Evolutionary conservation across 2,113 vertebrate species (phyloP), one percentile per base, ranked within the genome.

Genomic region (Malurus elegans): DNA sequence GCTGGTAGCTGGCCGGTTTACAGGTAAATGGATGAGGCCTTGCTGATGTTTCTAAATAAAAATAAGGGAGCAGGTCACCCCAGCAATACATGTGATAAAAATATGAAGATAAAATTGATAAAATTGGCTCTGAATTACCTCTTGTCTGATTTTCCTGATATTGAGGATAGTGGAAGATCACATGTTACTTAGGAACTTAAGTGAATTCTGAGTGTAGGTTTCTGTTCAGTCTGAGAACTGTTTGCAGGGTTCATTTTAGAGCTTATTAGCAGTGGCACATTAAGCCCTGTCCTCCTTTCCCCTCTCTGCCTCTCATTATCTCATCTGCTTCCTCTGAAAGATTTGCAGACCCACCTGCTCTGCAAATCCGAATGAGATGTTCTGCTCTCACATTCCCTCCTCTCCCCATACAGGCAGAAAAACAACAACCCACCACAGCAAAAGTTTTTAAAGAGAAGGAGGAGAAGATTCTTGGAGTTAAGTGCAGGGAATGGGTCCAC

Each of bases 151-250:
- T 88, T 87, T 88, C 32, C 78, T 76, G 62, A 45, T 93, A n/a
- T 0, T 51, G 45, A 70, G 42, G 12, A n/a, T 28, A 75, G 66
- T 64, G 19, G 56, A 82, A 90, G 75, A 81, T 72, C 73, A 31
- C 44, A 54, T 76, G 28, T 17, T 65, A 45, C 74, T 81, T 29
- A 42, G 53, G 57, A 79, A 40, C 53, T 14, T 66, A 73, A 40
- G 56, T 60, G 72, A 88, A 82, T 91, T 83, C 76, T 91, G 83
- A 79, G 54, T 66, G 56, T n/a, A 69, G 81, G 65, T 94, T 86
- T 91, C 60, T 85, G 18, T 75, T 93, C 70, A 81, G 82, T 78
- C 72, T 86, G 50, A 78, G 73, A 88, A 10, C 50, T 60, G 38
- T 82, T 90, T 70, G 44, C 72, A 88, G 56, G 54, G 54, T 61